Percentiles rank a stretch among this genome's conserved stretches.
phyloP scores from a whole-genome alignment of 2,797 vertebrate genomes.

The Manis javanica region DNA sequence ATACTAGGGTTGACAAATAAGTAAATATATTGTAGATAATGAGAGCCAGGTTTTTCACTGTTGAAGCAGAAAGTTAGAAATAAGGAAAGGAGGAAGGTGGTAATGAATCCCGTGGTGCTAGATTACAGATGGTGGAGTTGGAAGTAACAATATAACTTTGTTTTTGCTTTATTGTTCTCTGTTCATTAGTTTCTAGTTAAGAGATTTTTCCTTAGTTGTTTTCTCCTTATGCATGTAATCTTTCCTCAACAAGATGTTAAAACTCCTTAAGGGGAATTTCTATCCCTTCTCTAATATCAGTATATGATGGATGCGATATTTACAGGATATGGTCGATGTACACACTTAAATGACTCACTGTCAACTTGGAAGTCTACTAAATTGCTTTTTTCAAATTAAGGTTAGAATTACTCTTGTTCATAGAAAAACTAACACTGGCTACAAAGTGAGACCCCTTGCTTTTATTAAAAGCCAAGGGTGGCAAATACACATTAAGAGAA shows the following conservation, averaged over 20 bases:
- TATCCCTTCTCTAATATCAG: neutral
- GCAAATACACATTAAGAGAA: neutral
- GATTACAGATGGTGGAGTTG: neutral
- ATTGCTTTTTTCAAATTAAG: neutral
- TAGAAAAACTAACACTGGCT: conserved; percentile 22
- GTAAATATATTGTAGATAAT: neutral
- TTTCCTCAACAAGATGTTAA: neutral
- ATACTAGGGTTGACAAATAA: neutral
- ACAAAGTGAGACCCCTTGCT: neutral
- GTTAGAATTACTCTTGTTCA: neutral
- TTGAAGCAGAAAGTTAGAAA: neutral
- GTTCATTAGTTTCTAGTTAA: neutral
- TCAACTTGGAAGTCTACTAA: neutral
- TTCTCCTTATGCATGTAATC: neutral
- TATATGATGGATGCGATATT: neutral
- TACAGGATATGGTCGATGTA: neutral
- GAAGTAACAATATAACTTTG: neutral
- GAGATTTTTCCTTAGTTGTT: neutral
- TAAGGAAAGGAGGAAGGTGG: neutral
- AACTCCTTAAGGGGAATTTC: neutral
- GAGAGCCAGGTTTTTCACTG: neutral
- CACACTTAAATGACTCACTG: neutral
- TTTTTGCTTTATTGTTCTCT: neutral
- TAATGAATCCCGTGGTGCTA: neutral
- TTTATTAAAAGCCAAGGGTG: neutral